A percentile compares a stretch with the other conserved stretches of the same genome.
These are phyloP conservation scores for Mungos mungo DNA, from an alignment of 2,113 vertebrate species.

Conservation along the genomic window DNA sequence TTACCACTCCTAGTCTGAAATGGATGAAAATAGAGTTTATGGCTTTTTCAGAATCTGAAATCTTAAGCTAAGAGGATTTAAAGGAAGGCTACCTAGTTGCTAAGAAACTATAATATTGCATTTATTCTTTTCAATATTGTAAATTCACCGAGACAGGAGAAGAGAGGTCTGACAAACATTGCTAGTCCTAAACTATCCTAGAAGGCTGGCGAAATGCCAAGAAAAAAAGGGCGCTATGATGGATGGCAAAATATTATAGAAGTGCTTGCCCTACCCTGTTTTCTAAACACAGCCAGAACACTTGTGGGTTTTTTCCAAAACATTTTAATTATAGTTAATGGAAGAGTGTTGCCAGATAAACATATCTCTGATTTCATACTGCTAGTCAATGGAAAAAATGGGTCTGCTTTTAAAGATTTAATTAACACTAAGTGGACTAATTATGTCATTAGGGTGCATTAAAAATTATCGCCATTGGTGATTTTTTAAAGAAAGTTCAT, in stretches of 20 bases:
- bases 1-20: not conserved
- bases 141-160: not conserved
- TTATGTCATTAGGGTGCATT: not conserved
- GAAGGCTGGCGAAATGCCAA: not conserved
- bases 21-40: not conserved
- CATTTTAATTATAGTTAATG: not conserved
- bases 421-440: not conserved
- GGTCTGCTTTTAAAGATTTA: conserved; percentile 2
- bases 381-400: not conserved
- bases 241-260: not conserved
- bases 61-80: not conserved
- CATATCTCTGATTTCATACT: not conserved
- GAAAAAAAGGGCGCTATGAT: not conserved
- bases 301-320: not conserved
- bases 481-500: not conserved
- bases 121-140: not conserved
- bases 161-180: not conserved
- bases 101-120: not conserved
- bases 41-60: not conserved
- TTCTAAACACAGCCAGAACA: not conserved
- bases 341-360: not conserved
- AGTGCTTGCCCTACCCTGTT: not conserved
- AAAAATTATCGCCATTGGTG: not conserved
- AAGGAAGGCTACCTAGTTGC: not conserved
- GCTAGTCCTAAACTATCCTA: not conserved